phyloP scores from a whole-genome alignment of 35 echinoderm and acorn worm genomes.

The Ophioderma brevispina region DNA sequence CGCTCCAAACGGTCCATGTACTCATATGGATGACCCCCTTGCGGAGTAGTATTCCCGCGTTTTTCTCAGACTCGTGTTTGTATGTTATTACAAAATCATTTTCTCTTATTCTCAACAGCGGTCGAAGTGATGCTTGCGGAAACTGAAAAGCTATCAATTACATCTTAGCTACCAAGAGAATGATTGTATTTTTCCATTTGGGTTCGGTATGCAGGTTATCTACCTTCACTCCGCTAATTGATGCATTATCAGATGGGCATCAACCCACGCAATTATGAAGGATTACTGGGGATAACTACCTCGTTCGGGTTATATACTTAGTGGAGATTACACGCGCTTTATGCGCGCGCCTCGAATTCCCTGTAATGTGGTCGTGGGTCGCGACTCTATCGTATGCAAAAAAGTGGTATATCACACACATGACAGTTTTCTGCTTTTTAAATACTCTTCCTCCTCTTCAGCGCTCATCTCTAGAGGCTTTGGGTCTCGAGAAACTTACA shows the following conservation, averaged over 20 bases:
- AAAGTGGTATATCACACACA: no score
- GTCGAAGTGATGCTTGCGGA: background rate
- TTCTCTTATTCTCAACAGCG: background rate
- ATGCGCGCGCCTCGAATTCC: background rate
- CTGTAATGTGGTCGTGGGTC: conserved; percentile 34
- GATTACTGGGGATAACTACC: conserved; percentile 6
- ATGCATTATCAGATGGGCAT: conserved; percentile 39
- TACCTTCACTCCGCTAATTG: conserved; percentile 7
- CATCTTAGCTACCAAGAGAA: background rate
- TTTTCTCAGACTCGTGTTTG: background rate
- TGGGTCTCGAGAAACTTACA: no score
- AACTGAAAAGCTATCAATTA: background rate
- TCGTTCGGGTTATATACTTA: conserved; percentile 1
- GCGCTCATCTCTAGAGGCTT: no score
- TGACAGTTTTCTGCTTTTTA: no score
- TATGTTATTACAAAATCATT: background rate
- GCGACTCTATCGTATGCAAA: background rate
- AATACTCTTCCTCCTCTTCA: no score
- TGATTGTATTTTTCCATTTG: conserved; percentile 27
- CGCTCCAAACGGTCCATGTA: no score
- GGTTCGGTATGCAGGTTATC: conserved; percentile 39
- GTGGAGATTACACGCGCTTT: background rate
- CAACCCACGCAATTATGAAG: conserved; percentile 33
- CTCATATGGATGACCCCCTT: background rate
- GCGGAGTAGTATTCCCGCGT: background rate